Base-by-base conservation (phyloP, 2,888 invertebrate genomes). In the Eumerus sabulonum region DNA sequence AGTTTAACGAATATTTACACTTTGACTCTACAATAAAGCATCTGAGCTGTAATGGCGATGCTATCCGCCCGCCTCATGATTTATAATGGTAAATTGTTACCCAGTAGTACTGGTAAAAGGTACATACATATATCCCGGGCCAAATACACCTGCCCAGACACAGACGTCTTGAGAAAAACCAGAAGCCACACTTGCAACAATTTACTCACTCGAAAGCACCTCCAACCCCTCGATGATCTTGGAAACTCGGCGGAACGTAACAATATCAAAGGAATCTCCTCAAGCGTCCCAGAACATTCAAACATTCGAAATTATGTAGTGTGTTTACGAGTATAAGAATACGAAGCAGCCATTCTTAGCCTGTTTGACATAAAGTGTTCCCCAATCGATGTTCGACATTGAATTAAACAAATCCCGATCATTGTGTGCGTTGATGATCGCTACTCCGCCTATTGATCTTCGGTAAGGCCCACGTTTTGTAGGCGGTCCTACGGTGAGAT, bases 1-100 rank as follows among this genome's bases (percentile, higher is more conserved):
- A 67, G 57, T 57, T 73, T 59, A 54, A 68, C 45, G 17, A 74
- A 53, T 79, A 74, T 74, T 74, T 74, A 79, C 68, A 70, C 18
- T 74, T 64, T 74, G 68, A 64, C 53, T 68, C 54, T 51, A 54
- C 60, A 77, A 77, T 77, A 77, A 77, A 77, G 72, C 77, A 77
- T 62, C 57, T 57, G 67, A 51, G 47, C 18, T 14, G 56, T 13
- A 66, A 38, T 38, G 27, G 72, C 47, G 35, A 27, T 27, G 13
- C 7, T 27, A 47, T 16, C 54, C 59, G 19, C 48, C 44, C 68
- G 44, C 40, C 14, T 70, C 53, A 68, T 79, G 79, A 74, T 73
- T 79, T 74, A 79, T 79, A 64, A 68, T 64, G 16, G 53, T 51
- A 56, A 48, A 53, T 57, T 62, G 77, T 63, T 73, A 40, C 7